These are phyloP conservation scores for Dysidea cf. avara DNA, from an alignment of 37 sponge, comb jelly and placozoan genomes.

Conservation along the genomic window DNA sequence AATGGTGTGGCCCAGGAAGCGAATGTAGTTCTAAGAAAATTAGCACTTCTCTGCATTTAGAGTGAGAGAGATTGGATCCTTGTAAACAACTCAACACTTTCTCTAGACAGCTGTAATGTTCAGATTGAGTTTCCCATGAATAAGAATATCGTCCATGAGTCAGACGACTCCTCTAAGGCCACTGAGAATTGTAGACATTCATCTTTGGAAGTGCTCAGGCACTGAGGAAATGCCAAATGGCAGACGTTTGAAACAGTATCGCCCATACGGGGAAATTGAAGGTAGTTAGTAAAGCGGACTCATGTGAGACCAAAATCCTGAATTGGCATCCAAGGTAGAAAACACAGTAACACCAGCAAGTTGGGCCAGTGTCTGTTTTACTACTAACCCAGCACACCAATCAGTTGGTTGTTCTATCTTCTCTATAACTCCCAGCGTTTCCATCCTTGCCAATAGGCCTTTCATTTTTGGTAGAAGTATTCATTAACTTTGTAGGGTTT, in stretches of 20 bases:
- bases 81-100: constrained; percentile 25
- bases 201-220: no score
- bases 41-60: constrained; percentile 23
- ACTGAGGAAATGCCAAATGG: no score
- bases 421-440: constrained; percentile 12
- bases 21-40: background rate
- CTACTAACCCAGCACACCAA: constrained; percentile 42
- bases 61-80: constrained; percentile 10
- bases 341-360: constrained; percentile 17
- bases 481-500: no score
- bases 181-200: no score
- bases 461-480: no score
- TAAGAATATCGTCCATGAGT: constrained; percentile 36
- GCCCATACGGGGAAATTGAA: constrained; percentile 36
- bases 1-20: no score
- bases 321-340: constrained; percentile 34
- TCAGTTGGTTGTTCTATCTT: no score
- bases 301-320: constrained; percentile 50
- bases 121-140: background rate
- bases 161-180: constrained; percentile 28
- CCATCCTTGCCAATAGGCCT: constrained; percentile 43
- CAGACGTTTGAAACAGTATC: no score
- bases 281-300: constrained; percentile 26
- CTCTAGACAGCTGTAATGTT: constrained; percentile 36
- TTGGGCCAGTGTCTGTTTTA: constrained; percentile 38